Conservation (phyloP, 2,113 vertebrate species). For the Zapus hudsonius region DNA sequence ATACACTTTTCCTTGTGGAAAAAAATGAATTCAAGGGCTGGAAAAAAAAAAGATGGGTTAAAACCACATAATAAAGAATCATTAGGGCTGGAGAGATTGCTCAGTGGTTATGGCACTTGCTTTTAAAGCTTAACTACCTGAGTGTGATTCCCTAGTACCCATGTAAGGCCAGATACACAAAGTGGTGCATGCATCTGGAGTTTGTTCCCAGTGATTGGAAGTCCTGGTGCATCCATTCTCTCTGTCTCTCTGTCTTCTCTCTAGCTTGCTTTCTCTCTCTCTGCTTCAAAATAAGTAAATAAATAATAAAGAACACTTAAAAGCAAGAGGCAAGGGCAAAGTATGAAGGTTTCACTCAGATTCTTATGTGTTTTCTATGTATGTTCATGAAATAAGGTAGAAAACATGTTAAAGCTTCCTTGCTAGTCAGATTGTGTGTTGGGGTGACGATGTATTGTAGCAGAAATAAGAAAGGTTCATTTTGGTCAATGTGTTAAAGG, state of each 20-base stretch:
- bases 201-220: too few species aligned
- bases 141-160: too few species aligned
- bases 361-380: neutral
- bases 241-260: too few species aligned
- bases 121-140: too few species aligned
- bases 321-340: neutral
- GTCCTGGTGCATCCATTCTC: too few species aligned
- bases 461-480: neutral
- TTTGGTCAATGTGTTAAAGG: neutral
- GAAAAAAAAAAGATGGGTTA: neutral
- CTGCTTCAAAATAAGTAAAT: too few species aligned
- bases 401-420: neutral
- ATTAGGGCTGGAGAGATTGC: too few species aligned
- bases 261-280: too few species aligned
- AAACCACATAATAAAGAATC: neutral
- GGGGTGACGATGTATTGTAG: neutral
- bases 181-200: too few species aligned
- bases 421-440: neutral
- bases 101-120: too few species aligned
- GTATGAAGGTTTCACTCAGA: neutral
- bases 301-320: too few species aligned
- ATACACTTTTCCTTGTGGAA: neutral
- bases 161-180: too few species aligned
- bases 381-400: neutral
- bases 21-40: neutral